Conservation (phyloP, 2,113 vertebrate genomes). For the Bos javanicus region DNA sequence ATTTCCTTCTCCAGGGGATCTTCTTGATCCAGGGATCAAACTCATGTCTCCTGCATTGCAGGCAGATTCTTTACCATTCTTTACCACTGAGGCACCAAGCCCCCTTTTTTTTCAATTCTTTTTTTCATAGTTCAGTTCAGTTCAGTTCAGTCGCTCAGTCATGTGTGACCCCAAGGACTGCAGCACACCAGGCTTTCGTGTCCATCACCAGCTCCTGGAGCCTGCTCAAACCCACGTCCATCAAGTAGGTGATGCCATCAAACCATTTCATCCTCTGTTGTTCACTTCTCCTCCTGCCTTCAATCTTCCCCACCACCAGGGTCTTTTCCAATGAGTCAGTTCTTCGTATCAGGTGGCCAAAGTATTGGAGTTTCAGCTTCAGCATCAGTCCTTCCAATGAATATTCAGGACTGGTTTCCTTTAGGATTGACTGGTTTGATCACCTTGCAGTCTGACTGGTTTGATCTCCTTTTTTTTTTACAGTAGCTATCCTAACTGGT, state of each 20-base stretch:
- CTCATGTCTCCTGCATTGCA: not conserved
- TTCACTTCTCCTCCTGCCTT: not conserved
- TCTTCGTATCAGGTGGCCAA: not conserved
- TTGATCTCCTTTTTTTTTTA: not conserved
- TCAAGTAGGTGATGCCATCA: not conserved
- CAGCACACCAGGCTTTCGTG: not conserved
- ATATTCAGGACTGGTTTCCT: not conserved
- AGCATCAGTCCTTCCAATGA: not conserved
- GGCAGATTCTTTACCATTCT: not conserved
- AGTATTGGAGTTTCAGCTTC: not conserved
- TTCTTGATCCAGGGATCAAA: not conserved
- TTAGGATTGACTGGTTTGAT: not conserved
- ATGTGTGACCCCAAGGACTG: not conserved
- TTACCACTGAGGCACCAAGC: not conserved
- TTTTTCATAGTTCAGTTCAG: not conserved
- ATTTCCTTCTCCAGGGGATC: not conserved
- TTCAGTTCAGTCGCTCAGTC: not conserved
- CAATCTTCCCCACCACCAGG: not conserved
- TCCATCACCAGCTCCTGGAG: not conserved
- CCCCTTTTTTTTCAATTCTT: not conserved
- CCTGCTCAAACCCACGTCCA: not conserved
- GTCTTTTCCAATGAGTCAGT: not conserved
- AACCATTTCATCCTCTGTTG: not conserved
- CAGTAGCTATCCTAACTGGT: not conserved
- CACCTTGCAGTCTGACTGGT: not conserved